Base-by-base conservation (phyloP, 2,797 vertebrate species). In the Coracias cyanogaster region DNA sequence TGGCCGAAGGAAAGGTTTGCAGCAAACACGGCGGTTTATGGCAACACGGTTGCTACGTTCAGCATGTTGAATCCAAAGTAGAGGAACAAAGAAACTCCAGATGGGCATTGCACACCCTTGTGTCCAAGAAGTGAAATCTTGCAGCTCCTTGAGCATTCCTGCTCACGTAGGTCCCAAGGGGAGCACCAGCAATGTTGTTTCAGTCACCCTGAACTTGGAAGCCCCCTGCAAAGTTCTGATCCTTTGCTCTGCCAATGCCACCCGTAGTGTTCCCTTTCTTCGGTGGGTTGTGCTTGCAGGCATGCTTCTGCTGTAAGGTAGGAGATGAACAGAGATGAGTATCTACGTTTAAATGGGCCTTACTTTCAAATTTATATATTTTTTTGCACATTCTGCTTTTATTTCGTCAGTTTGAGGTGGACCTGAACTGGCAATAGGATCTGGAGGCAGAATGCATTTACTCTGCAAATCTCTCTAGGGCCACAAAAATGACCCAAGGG, bases 181-280 rank as follows among this genome's bases (percentile, higher is more conserved):
- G 24, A 43, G 12, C 4, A 3, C 28, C 46, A 20, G 16, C 2
- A 4, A 8, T 0, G 3, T 18, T 0, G 0, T 39, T 83, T 82
- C 49, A 29, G 3, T 39, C 46, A 29, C 20, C 35, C 57, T 4
- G 24, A 64, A 37, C 52, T 71, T 0, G 0, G 70, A 45, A 60
- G 6, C 3, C 6, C 24, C 1, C 25, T 7, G 26, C 33, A 48
- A 8, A 48, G 3, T 19, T 86, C 61, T 46, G 5, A 1, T 2
- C 25, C 28, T 70, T 55, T 11, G 2, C 41, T 61, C 29, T 81
- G 20, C 29, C 24, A 60, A 22, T 3, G 12, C 39, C 31, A 16
- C 4, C 71, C 22, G 0, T 4, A 18, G 8, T 13, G 8, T 43
- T 54, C 29, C 48, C 1, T 51, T 70, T 28, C 55, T 64, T 45